Evolutionary conservation across 2,113 vertebrate species (phyloP).

Genomic region (Apeltes quadracus): DNA sequence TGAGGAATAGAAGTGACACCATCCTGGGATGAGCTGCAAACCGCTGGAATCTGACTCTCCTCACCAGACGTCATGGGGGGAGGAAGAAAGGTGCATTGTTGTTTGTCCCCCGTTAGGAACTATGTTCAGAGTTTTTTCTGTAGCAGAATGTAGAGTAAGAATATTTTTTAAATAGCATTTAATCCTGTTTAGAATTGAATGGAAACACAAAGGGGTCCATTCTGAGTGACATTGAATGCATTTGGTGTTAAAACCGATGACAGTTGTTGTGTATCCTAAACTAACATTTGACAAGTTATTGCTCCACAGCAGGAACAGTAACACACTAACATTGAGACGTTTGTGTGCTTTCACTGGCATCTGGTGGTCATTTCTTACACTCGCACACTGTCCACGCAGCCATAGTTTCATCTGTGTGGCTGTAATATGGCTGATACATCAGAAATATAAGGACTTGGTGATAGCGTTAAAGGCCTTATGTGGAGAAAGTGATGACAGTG

Average conservation of each 20-base stretch:
- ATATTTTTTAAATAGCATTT: not conserved
- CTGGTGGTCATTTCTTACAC: slow-evolving; percentile 22
- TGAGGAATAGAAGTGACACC: not conserved
- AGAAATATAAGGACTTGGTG: not conserved
- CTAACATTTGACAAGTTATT: not conserved
- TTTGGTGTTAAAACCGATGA: not conserved
- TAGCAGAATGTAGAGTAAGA: not conserved
- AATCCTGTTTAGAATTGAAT: not conserved
- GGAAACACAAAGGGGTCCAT: not conserved
- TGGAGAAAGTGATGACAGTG: not conserved
- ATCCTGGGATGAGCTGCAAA: not conserved
- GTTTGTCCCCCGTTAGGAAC: not conserved
- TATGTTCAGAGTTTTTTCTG: too few species aligned
- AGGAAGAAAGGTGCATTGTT: too few species aligned
- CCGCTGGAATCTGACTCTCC: not conserved
- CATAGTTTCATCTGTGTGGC: not conserved
- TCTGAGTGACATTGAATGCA: not conserved
- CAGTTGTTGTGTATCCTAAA: not conserved
- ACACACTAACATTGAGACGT: not conserved
- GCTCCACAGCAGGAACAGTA: not conserved
- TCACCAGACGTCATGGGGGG: not conserved
- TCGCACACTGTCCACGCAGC: not conserved
- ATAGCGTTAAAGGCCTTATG: not conserved
- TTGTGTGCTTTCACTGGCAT: slow-evolving; percentile 31
- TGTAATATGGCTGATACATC: not conserved